Conservation (phyloP, 2,797 vertebrate species). For the Cossypha polioptera region DNA sequence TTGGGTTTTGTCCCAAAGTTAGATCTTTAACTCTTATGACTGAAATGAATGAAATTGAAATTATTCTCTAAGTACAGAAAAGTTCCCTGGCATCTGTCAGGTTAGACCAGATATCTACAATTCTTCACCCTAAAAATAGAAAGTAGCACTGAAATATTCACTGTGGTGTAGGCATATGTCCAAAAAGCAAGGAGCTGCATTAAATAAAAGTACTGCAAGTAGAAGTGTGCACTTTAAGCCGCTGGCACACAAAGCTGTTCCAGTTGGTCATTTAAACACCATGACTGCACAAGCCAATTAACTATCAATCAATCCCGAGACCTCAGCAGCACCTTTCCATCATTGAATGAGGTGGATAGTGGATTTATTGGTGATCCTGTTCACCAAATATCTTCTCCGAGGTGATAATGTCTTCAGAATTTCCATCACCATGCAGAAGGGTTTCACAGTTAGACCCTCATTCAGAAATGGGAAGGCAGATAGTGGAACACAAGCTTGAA, state of each 20-base stretch:
- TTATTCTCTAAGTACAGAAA: neutral
- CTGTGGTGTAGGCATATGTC: neutral
- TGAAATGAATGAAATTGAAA: neutral
- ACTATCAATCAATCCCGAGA: neutral
- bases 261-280: neutral
- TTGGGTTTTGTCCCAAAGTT: rapidly evolving
- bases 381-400: neutral
- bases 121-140: constrained; percentile 32
- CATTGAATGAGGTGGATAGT: neutral
- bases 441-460: neutral
- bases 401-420: neutral
- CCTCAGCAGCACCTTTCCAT: neutral
- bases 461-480: neutral
- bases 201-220: neutral
- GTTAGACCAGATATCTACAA: neutral
- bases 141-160: neutral
- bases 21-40: neutral
- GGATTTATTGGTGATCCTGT: neutral
- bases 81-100: neutral
- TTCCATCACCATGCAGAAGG: neutral
- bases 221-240: neutral
- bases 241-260: neutral
- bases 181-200: neutral
- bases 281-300: neutral
- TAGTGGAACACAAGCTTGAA: neutral